Evolutionary conservation across 2,797 vertebrate species (phyloP), one percentile per base, ranked within the genome.

Genomic region (Enteromius mattozi): DNA sequence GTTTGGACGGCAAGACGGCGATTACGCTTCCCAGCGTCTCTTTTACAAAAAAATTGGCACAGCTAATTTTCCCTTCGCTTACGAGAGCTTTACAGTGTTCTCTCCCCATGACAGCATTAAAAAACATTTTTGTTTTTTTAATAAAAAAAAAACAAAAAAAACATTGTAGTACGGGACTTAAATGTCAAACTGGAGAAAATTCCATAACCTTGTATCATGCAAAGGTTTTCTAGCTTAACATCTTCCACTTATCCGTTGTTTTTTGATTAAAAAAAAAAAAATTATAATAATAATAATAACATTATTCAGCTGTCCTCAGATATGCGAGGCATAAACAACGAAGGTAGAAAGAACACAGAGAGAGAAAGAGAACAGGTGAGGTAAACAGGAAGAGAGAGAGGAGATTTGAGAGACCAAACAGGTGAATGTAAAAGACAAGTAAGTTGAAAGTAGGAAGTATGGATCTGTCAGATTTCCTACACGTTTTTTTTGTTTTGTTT

Each of bases 371-470:
- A 83, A 56, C 78, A 59, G 77, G 14, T 72, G 81, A 84, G 88
- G 84, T 86, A 86, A 87, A 87, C 88, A 85, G 77, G 56, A 19
- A 27, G 27, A 68, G 19, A 74, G 56, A 86, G 49, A 14, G 49
- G 19, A 72, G 59, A 85, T 75, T 49, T 74, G 70, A 69, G 8
- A 89, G 81, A 89, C 85, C 91, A 89, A 91, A 87, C 84, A 89
- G 89, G 90, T 92, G 89, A 89, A 91, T 85, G 90, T 92, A 90
- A 93, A 91, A 91, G 90, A 92, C 91, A 94, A 91, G 63, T 74
- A 91, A 90, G 93, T 93, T 93, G 82, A 89, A 83, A 94, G 94
- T 93, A 92, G 89, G 91, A 93, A 94, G 91, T 90, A 91, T 92
- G 91, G 90, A 91, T 92, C 87, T 92, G 91, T 92, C 92, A 86